Evolutionary conservation across 1,140 invertebrate genomes (phyloP).

Genomic region (Drosophila sp.): DNA sequence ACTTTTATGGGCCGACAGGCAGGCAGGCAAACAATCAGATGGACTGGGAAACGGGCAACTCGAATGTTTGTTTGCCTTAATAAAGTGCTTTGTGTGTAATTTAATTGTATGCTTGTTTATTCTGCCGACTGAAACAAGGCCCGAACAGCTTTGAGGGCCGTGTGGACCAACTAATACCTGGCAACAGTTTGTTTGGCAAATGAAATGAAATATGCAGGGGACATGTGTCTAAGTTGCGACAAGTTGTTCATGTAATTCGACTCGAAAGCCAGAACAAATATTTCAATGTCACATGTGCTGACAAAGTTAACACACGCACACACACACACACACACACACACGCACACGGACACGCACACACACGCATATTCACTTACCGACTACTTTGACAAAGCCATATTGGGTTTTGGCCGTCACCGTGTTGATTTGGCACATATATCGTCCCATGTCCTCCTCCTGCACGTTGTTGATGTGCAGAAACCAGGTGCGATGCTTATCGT

Average conservation of each 20-base stretch:
- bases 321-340: not conserved
- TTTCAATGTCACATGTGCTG: conserved; percentile 51
- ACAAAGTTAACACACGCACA: conserved; percentile 37
- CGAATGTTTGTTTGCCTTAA: conserved; percentile 47
- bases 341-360: not conserved
- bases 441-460: conserved; percentile 94
- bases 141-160: not conserved
- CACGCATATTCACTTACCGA: conserved; percentile 89
- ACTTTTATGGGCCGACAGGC: conserved; percentile 28
- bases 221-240: conserved; percentile 48
- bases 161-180: conserved; percentile 31
- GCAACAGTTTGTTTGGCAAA: conserved; percentile 44
- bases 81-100: conserved; percentile 54
- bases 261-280: conserved; percentile 40
- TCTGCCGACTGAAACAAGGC: conserved; percentile 18
- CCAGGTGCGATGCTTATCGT: conserved; percentile 92
- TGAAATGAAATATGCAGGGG: conserved; percentile 60
- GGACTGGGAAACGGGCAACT: not conserved
- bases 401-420: conserved; percentile 96
- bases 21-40: not conserved
- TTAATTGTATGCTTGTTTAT: conserved; percentile 51
- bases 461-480: conserved; percentile 96
- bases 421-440: conserved; percentile 98
- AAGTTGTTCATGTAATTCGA: conserved; percentile 42
- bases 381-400: conserved; percentile 96